Evolutionary conservation across 2,113 vertebrate genomes (phyloP).

Genomic region (Sprattus sprattus): DNA sequence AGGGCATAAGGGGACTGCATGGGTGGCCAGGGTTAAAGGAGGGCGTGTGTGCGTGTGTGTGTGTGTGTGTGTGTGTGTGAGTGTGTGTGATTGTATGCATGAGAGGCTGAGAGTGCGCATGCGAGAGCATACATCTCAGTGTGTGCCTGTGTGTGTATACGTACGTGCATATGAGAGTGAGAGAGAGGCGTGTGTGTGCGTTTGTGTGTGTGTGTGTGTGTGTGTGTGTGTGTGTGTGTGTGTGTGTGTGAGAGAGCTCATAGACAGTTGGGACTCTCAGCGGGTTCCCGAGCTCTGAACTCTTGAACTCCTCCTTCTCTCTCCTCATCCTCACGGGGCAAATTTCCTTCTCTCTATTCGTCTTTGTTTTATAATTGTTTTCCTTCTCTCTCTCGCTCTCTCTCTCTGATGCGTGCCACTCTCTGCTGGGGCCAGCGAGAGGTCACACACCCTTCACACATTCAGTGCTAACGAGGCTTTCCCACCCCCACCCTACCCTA

Average conservation of each 20-base stretch:
- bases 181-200: not conserved
- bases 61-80: not conserved
- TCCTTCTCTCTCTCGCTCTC: conserved; percentile 39
- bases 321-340: conserved; percentile 44
- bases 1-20: not conserved
- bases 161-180: not conserved
- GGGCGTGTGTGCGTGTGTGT: conserved; percentile 13
- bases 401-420: conserved; percentile 54
- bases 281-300: conserved; percentile 52
- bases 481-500: conserved; percentile 8
- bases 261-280: conserved; percentile 47
- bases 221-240: not conserved
- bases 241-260: not conserved
- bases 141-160: not conserved
- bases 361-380: not conserved
- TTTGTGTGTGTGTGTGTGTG: not conserved
- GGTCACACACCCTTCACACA: conserved; percentile 65
- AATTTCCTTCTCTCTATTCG: conserved; percentile 47
- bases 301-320: conserved; percentile 53
- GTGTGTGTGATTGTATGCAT: not conserved
- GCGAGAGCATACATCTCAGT: not conserved
- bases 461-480: conserved; percentile 30
- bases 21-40: conserved; percentile 52
- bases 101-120: not conserved
- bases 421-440: conserved; percentile 54